phyloP scores from a whole-genome alignment of 2,888 invertebrate genomes.

The Cerceris rybyensis region DNA sequence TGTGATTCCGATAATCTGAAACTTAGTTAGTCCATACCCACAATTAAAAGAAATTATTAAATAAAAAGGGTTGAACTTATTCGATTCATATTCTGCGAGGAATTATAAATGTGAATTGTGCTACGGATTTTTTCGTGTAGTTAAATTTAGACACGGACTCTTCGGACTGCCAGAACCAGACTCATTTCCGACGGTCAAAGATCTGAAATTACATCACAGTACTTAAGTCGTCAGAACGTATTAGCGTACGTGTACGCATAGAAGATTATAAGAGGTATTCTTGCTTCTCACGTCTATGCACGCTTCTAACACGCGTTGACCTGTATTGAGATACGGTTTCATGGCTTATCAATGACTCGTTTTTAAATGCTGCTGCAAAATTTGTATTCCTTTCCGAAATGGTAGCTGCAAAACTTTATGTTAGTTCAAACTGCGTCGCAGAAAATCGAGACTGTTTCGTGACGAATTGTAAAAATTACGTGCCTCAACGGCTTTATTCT shows the following conservation, averaged over 20 bases:
- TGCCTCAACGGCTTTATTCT: too few species aligned
- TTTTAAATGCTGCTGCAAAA: background rate
- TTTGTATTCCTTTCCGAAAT: background rate
- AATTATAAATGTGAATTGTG: too few species aligned
- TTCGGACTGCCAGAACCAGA: constrained; percentile 24
- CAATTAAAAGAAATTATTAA: too few species aligned
- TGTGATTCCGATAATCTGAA: too few species aligned
- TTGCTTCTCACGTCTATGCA: constrained; percentile 23
- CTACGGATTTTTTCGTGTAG: background rate
- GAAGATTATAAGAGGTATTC: constrained; percentile 34
- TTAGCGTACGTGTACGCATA: constrained; percentile 32
- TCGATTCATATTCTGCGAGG: too few species aligned
- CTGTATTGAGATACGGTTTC: background rate
- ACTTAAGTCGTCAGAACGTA: constrained; percentile 37
- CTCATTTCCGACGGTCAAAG: constrained; percentile 56
- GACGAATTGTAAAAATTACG: too few species aligned
- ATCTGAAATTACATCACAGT: constrained; percentile 66
- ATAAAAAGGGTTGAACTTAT: too few species aligned
- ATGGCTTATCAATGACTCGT: background rate
- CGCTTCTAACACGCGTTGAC: background rate
- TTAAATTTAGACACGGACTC: constrained; percentile 5
- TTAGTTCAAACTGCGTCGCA: too few species aligned
- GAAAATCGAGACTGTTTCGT: too few species aligned
- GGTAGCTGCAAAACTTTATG: background rate
- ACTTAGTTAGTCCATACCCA: too few species aligned